These are phyloP conservation scores for Trachelus troglodyta DNA, from an alignment of 2,888 invertebrate species.

Conservation along the genomic window DNA sequence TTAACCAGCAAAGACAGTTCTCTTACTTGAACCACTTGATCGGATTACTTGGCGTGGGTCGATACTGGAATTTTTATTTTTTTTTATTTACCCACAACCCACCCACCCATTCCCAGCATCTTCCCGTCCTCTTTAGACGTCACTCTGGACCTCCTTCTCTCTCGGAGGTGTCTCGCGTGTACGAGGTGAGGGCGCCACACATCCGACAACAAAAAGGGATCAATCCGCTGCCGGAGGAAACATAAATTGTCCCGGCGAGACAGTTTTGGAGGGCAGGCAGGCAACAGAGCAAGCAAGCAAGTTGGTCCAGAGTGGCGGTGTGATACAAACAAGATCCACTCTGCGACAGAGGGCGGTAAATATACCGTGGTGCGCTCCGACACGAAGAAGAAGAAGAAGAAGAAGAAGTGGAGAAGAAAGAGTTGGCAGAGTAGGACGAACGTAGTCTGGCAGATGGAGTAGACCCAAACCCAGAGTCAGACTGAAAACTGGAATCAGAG, in stretches of 20 bases:
- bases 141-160: neutral
- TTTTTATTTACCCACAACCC: neutral
- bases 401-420: neutral
- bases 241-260: conserved; percentile 59
- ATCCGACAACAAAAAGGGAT: conserved; percentile 59
- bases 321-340: conserved; percentile 63
- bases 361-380: conserved; percentile 39
- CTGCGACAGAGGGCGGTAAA: conserved; percentile 53
- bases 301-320: conserved; percentile 38
- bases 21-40: neutral
- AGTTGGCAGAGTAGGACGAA: neutral
- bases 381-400: neutral
- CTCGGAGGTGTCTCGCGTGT: conserved; percentile 10
- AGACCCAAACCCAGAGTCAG: neutral
- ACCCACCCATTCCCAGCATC: neutral
- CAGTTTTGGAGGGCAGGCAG: conserved; percentile 54
- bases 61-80: neutral
- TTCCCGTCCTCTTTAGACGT: neutral
- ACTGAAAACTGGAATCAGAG: conserved; percentile 13
- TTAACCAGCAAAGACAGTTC: neutral
- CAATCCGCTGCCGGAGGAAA: conserved; percentile 60
- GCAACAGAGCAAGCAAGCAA: conserved; percentile 26
- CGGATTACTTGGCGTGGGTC: neutral
- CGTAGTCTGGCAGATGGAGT: neutral
- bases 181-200: conserved; percentile 28